Base-by-base conservation (phyloP, 2,113 vertebrate genomes). In the Centropristis striata region DNA sequence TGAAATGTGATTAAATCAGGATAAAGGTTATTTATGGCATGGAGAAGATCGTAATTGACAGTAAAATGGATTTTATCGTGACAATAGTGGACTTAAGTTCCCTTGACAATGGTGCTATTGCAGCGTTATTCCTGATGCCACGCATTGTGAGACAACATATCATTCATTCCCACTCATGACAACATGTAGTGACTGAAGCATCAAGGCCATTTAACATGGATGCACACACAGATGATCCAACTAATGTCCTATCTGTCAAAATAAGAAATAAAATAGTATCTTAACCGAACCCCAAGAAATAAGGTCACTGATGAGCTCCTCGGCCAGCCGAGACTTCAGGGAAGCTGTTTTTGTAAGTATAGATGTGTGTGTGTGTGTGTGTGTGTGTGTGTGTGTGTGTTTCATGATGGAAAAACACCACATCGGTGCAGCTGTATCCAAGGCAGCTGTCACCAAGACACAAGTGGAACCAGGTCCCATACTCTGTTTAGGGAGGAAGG, bases 361-460 rank as follows among this genome's bases (percentile, higher is more conserved):
- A n/a, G n/a, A n/a, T n/a, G n/a, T n/a, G n/a, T n/a, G n/a, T n/a
- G n/a, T n/a, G n/a, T 37, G 28, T 61, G 55, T 21, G 64, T 58
- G 23, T 60, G 55, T 47, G n/a, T 71, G 68, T 16, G 2, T 13
- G 55, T n/a, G 58, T 49, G 77, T 75, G 74, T 51, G 42, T 46
- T 27, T 71, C 20, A 65, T 21, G 37, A 23, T 71, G 72, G 68
- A 88, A 81, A 85, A 86, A 69, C 69, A 71, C 70, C 37, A 78
- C 61, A 58, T 39, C 13, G n/a, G 32, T 20, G 39, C 41, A 39
- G 49, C 61, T 78, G 69, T 69, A 71, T 75, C 71, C 66, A 86
- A 44, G 55, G 67, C 46, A 66, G 47, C 59, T 75, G 68, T 53
- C 71, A 63, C 50, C 25, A 39, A 4, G 36, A 72, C 50, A 46